phyloP scores from a whole-genome alignment of 2,113 vertebrate species.

The Oryzias melastigma region DNA sequence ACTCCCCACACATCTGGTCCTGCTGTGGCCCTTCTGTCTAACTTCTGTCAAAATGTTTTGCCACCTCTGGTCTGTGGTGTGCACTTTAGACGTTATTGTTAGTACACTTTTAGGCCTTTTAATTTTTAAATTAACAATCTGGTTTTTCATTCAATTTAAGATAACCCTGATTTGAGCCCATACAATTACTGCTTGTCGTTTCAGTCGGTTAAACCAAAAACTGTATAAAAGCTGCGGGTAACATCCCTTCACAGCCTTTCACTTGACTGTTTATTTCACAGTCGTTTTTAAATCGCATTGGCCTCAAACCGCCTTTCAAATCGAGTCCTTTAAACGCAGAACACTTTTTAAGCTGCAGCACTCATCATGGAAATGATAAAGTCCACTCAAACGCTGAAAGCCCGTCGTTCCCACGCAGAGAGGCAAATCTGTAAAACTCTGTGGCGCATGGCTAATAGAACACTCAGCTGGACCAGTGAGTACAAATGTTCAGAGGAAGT shows the following conservation, averaged over 20 bases:
- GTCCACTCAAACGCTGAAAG: constrained; percentile 58
- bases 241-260: constrained; percentile 32
- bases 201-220: constrained; percentile 11
- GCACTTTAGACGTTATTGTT: too few relatives aligned
- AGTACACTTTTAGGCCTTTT: too few relatives aligned
- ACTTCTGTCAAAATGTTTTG: too few relatives aligned
- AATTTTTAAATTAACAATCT: too few relatives aligned
- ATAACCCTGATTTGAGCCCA: too few relatives aligned
- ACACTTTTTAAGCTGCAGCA: constrained; percentile 46
- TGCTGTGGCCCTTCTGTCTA: too few relatives aligned
- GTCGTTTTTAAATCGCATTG: constrained; percentile 23
- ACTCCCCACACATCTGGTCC: too few relatives aligned
- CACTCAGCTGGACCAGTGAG: not conserved
- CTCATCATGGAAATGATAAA: constrained; percentile 57
- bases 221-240: constrained; percentile 15
- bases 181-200: not conserved
- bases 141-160: too few relatives aligned
- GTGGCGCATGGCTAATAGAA: constrained; percentile 9
- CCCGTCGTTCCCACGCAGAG: constrained; percentile 44
- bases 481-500: constrained; percentile 8
- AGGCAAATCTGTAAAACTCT: not conserved
- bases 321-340: constrained; percentile 61
- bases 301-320: constrained; percentile 16
- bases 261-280: constrained; percentile 47
- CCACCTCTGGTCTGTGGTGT: too few relatives aligned